phyloP scores from a whole-genome alignment of 2,797 vertebrate genomes.

The Catostomus latipinnis region DNA sequence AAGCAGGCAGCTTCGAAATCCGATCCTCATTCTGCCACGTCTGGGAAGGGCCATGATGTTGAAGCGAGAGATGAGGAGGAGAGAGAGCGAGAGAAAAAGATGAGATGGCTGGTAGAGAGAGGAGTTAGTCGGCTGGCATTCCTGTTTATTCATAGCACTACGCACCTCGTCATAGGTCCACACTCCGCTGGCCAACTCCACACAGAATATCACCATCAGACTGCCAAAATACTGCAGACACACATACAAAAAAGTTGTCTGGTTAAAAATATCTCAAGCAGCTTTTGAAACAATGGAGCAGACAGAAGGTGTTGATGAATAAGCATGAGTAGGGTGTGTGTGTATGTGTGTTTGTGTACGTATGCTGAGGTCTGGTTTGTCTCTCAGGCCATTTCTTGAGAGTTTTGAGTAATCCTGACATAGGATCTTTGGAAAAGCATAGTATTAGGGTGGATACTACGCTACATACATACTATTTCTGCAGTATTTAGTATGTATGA shows the following conservation, averaged over 20 bases:
- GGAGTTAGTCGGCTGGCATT: constrained; percentile 56
- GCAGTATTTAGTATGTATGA: too few species aligned
- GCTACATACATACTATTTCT: too few species aligned
- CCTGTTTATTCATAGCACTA: constrained; percentile 69
- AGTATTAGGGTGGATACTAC: background rate
- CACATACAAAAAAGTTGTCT: constrained; percentile 6
- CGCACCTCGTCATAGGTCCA: constrained; percentile 91
- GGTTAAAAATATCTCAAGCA: constrained; percentile 28
- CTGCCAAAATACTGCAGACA: constrained; percentile 91
- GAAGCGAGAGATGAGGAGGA: constrained; percentile 15
- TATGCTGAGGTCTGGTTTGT: constrained; percentile 3
- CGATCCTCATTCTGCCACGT: constrained; percentile 22
- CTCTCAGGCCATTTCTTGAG: background rate
- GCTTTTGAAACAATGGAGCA: constrained; percentile 29
- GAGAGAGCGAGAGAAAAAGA: constrained; percentile 16
- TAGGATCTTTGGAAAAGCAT: background rate
- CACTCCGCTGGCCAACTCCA: constrained; percentile 93
- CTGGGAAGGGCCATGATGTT: constrained; percentile 39
- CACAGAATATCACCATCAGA: constrained; percentile 94
- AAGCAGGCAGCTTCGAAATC: constrained; percentile 28
- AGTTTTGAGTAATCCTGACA: constrained; percentile 7
- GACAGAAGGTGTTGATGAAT: constrained; percentile 6
- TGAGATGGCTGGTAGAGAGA: constrained; percentile 13
- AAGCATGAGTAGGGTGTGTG: background rate
- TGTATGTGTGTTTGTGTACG: constrained; percentile 1